Conservation (phyloP, 1,140 invertebrate species). For the Nasonia giraulti region DNA sequence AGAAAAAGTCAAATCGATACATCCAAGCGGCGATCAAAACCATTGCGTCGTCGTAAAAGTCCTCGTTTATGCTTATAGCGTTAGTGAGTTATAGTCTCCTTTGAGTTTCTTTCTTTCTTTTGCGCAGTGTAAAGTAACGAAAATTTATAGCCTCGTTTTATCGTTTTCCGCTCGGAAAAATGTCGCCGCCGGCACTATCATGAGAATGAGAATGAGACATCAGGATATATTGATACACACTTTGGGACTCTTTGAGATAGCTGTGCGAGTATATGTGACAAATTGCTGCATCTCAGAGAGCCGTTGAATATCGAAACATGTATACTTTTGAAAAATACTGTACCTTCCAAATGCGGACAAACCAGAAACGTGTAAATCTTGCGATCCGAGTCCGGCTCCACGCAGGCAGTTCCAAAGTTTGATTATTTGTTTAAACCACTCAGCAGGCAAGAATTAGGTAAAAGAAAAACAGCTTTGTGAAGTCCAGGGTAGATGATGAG, state of each 20-base stretch:
- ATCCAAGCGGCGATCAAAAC: not conserved
- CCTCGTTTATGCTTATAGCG: not conserved
- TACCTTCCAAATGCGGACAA: constrained; percentile 9
- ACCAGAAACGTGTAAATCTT: not conserved
- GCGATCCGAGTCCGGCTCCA: not conserved
- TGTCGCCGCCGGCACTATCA: not conserved
- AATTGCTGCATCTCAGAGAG: not conserved
- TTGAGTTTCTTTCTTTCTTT: not conserved
- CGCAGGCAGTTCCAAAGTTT: not conserved
- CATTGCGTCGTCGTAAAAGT: not conserved
- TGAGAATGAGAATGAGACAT: constrained; percentile 10
- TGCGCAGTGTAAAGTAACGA: not conserved
- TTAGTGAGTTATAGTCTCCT: not conserved
- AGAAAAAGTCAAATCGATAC: not conserved
- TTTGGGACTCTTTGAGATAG: not conserved
- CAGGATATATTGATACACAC: not conserved
- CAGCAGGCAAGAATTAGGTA: constrained; percentile 46
- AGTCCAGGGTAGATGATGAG: constrained; percentile 17
- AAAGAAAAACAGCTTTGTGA: constrained; percentile 33
- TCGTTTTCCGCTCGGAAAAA: not conserved
- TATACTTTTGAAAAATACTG: constrained; percentile 14
- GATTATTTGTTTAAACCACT: constrained; percentile 45
- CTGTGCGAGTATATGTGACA: not conserved
- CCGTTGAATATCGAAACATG: not conserved
- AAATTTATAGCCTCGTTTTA: constrained; percentile 10